phyloP scores from a whole-genome alignment of 2,888 invertebrate species.

The Calameuta filiformis region DNA sequence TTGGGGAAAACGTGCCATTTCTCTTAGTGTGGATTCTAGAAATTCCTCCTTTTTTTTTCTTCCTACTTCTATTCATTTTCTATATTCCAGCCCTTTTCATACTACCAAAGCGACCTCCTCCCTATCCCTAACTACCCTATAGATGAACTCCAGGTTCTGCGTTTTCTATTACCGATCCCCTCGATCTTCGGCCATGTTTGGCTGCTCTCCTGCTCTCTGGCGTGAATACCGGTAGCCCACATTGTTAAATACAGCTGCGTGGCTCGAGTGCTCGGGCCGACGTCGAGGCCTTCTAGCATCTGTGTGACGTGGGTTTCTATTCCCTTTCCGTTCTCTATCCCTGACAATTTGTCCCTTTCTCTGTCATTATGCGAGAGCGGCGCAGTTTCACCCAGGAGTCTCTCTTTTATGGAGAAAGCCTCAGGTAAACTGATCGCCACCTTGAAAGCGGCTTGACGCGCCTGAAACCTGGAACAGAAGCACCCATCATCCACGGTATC shows the following conservation, averaged over 20 bases:
- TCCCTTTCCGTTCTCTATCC: background rate
- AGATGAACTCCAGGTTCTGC: background rate
- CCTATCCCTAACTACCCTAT: background rate
- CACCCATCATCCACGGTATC: background rate
- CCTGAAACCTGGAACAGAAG: background rate
- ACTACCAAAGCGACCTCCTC: background rate
- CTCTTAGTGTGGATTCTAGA: background rate
- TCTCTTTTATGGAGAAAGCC: background rate
- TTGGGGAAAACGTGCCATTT: background rate
- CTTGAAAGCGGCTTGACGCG: background rate
- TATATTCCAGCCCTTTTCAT: background rate
- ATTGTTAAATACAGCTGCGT: background rate
- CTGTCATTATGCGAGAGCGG: background rate
- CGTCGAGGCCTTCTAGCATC: background rate
- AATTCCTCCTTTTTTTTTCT: background rate
- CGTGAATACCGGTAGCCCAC: background rate
- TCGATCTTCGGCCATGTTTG: background rate
- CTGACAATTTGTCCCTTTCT: background rate
- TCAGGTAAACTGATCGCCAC: background rate
- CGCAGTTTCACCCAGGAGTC: background rate
- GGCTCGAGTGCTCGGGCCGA: background rate
- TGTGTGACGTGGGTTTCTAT: background rate
- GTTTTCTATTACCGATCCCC: background rate
- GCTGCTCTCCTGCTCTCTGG: background rate
- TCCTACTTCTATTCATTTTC: background rate